A percentile compares a stretch with the other conserved stretches of the same genome.
Evolutionary conservation across 92 coral and sea anemone genomes (phyloP).

Genomic region (Isaurus tuberculatus): DNA sequence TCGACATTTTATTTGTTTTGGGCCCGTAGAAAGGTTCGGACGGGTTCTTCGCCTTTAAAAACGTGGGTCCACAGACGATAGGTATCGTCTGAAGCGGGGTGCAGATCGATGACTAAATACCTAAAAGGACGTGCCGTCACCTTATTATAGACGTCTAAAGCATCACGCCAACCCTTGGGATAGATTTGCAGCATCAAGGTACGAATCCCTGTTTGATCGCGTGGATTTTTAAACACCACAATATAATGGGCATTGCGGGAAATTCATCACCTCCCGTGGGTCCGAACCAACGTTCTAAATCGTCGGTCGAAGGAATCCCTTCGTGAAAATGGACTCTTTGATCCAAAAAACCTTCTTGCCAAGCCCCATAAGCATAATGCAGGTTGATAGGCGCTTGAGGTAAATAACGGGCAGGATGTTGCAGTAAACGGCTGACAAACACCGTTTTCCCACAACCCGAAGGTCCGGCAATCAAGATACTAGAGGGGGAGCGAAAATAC

Average conservation of each 20-base stretch:
- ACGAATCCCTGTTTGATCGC: slow-evolving; percentile 50
- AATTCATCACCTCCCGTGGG: slow-evolving; percentile 33
- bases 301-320: slow-evolving; percentile 40
- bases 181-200: slow-evolving; percentile 44
- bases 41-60: too few species aligned
- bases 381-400: background rate
- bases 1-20: background rate
- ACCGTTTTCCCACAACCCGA: background rate
- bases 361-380: background rate
- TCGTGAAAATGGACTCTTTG: slow-evolving; percentile 48
- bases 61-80: too few species aligned
- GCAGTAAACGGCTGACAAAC: background rate
- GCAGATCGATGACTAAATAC: too few species aligned
- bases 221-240: slow-evolving; percentile 51
- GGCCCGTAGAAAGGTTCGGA: too few species aligned
- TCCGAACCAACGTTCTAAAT: slow-evolving; percentile 27
- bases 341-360: slow-evolving; percentile 23
- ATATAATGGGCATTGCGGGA: slow-evolving; percentile 16
- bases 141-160: slow-evolving; percentile 6
- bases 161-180: slow-evolving; percentile 38
- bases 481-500: background rate
- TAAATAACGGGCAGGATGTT: background rate
- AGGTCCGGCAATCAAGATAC: background rate
- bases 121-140: too few species aligned
- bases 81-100: too few species aligned